Conservation (phyloP, 1,140 invertebrate species). For the Drosophila albomicans region DNA sequence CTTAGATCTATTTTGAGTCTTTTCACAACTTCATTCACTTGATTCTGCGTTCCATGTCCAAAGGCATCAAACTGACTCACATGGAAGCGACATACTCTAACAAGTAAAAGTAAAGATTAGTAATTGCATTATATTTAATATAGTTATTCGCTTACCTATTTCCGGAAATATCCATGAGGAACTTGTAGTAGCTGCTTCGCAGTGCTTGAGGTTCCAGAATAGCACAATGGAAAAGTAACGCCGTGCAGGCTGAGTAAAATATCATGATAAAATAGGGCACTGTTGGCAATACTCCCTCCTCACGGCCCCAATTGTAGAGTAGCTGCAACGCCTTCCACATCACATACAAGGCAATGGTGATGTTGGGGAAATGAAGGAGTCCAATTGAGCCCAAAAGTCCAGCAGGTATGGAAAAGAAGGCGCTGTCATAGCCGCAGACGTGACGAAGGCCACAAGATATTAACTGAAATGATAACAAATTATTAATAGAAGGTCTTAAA, state of each 20-base stretch:
- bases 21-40: slow-evolving; percentile 84
- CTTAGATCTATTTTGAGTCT: slow-evolving; percentile 60
- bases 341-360: slow-evolving; percentile 88
- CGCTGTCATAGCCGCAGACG: slow-evolving; percentile 86
- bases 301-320: slow-evolving; percentile 87
- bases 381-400: slow-evolving; percentile 87
- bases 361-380: slow-evolving; percentile 88
- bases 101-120: background rate
- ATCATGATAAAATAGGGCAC: slow-evolving; percentile 88
- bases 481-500: background rate
- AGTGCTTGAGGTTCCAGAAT: slow-evolving; percentile 91
- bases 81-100: slow-evolving; percentile 60
- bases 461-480: slow-evolving; percentile 67
- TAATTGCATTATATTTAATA: background rate
- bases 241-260: slow-evolving; percentile 91
- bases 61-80: slow-evolving; percentile 86
- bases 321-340: slow-evolving; percentile 90
- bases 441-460: slow-evolving; percentile 87
- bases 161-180: slow-evolving; percentile 89
- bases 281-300: slow-evolving; percentile 86
- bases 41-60: slow-evolving; percentile 85
- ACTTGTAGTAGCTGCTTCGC: slow-evolving; percentile 94
- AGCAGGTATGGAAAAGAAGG: slow-evolving; percentile 87
- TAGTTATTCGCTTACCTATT: slow-evolving; percentile 27
- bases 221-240: slow-evolving; percentile 91